Conservation (phyloP, 2,113 vertebrate species). For the Misgurnus mizolepis region DNA sequence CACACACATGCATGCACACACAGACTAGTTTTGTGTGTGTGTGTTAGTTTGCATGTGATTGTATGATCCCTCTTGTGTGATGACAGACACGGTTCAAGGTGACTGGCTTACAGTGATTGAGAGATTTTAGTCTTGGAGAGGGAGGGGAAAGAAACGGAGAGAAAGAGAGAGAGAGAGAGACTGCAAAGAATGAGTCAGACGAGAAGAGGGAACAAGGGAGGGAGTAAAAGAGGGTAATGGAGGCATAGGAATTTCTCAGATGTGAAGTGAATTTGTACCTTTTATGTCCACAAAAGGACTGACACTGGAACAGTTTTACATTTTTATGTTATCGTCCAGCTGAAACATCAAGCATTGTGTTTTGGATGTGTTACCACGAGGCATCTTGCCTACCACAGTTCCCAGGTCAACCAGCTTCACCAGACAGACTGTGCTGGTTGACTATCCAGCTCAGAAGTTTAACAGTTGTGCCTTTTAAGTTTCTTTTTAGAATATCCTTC, state of each 20-base stretch:
- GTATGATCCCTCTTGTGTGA: constrained; percentile 19
- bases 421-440: too few relatives aligned
- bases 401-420: too few relatives aligned
- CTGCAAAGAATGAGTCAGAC: constrained; percentile 43
- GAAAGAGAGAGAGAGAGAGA: constrained; percentile 34
- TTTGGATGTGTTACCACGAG: too few relatives aligned
- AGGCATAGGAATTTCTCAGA: constrained; percentile 22
- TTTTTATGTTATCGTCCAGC: too few relatives aligned
- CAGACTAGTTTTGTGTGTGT: background rate
- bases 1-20: constrained; percentile 2
- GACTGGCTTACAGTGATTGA: constrained; percentile 44
- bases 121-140: constrained; percentile 14
- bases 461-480: background rate
- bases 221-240: constrained; percentile 24
- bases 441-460: too few relatives aligned
- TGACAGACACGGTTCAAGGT: constrained; percentile 45
- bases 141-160: background rate
- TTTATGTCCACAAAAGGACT: too few relatives aligned
- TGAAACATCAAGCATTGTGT: too few relatives aligned
- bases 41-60: constrained; percentile 18
- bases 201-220: constrained; percentile 29
- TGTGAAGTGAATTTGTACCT: background rate
- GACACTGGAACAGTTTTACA: too few relatives aligned
- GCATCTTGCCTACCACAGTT: too few relatives aligned
- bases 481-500: background rate